phyloP scores from a whole-genome alignment of 2,888 invertebrate species.

The Lissocephala sabroskyi region DNA sequence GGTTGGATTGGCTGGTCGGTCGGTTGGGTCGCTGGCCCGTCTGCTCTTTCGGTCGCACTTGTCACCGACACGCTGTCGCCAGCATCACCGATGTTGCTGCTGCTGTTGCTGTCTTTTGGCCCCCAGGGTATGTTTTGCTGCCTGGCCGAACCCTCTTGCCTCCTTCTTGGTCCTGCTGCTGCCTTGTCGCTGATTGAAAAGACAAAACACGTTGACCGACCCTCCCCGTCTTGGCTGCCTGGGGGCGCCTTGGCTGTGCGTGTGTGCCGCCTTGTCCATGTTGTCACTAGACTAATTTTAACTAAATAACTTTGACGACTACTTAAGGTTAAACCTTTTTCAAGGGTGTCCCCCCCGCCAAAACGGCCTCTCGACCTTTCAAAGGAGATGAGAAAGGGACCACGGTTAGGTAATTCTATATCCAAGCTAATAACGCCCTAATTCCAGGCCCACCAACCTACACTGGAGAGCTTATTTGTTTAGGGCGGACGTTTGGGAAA shows the following conservation, averaged over 20 bases:
- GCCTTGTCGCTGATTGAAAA: slow-evolving; percentile 55
- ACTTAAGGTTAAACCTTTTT: slow-evolving; percentile 23
- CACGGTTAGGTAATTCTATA: slow-evolving; percentile 38
- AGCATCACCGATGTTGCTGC: slow-evolving; percentile 8
- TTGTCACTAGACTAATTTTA: slow-evolving; percentile 58
- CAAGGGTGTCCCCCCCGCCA: slow-evolving; percentile 40
- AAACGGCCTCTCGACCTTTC: no score
- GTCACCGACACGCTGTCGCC: slow-evolving; percentile 45
- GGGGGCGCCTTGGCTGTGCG: no score
- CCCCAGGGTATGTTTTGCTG: slow-evolving; percentile 2
- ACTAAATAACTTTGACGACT: slow-evolving; percentile 60
- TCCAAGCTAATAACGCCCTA: slow-evolving; percentile 38
- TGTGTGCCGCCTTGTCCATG: slow-evolving; percentile 2
- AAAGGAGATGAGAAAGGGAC: no score
- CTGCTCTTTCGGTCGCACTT: slow-evolving; percentile 36
- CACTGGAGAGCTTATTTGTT: slow-evolving; percentile 30
- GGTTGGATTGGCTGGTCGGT: background rate
- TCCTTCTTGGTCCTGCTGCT: background rate
- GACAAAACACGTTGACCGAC: slow-evolving; percentile 26
- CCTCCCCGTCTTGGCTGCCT: no score
- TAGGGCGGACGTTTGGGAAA: slow-evolving; percentile 20
- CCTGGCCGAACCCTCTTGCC: slow-evolving; percentile 2
- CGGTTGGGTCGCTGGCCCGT: background rate
- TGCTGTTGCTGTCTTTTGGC: slow-evolving; percentile 4
- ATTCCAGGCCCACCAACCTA: no score